Evolutionary conservation across 2,113 vertebrate species (phyloP).

Genomic region (Vidua macroura): DNA sequence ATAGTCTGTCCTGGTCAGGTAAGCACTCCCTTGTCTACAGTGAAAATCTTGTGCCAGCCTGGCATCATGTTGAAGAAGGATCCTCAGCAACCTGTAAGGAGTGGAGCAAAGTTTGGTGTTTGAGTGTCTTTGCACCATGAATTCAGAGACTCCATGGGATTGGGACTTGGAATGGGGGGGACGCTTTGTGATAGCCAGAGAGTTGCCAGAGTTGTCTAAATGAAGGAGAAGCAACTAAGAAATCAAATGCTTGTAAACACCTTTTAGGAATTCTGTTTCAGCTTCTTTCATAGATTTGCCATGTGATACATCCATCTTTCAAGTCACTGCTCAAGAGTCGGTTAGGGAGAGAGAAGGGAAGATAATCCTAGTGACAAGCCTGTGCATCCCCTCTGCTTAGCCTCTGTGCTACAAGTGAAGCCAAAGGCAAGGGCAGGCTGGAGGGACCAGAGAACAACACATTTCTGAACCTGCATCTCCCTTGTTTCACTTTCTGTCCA

Average conservation of each 20-base stretch:
- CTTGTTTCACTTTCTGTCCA: background rate
- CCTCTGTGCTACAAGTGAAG: background rate
- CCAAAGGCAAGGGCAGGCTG: background rate
- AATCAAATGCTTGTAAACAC: background rate
- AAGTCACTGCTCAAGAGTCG: background rate
- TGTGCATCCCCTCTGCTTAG: background rate
- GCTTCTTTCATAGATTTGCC: background rate
- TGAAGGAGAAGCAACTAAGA: background rate
- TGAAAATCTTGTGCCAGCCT: background rate
- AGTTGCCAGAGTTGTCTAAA: background rate
- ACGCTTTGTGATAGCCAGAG: background rate
- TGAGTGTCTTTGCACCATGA: rapidly evolving
- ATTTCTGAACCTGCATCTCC: background rate
- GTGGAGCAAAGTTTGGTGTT: background rate
- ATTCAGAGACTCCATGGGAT: background rate
- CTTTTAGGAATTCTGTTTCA: background rate
- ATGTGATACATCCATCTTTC: background rate
- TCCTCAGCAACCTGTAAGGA: background rate
- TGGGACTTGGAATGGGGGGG: background rate
- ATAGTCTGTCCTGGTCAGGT: background rate
- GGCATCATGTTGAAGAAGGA: background rate
- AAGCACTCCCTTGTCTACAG: background rate
- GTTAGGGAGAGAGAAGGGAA: background rate
- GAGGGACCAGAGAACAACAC: background rate
- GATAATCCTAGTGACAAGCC: background rate